Evolutionary conservation across 2,888 invertebrate genomes (phyloP), one percentile per base, ranked within the genome.

Genomic region (Julus scandinavius): DNA sequence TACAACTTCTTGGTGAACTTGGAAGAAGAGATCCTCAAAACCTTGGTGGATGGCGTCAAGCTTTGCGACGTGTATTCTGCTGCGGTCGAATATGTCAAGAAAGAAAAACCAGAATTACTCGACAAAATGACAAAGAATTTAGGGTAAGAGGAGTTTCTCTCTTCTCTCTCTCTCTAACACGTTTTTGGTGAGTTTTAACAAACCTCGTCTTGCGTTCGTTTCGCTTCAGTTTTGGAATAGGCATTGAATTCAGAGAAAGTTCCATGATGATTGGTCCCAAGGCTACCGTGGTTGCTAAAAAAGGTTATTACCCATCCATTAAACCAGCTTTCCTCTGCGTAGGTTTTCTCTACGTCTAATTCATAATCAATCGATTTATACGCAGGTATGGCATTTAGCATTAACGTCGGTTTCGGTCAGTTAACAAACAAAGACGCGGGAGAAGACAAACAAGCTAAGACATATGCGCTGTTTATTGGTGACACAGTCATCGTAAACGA

Each of bases 401-500:
- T 99, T 11, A 97, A 97, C 91, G 95, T 99, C 90, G 99, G 99
- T 17, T 94, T 99, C 88, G 94, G 96, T 1, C 96, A 96, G 92
- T 94, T 99, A 86, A 93, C 94, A 13, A 99, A 99, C 92, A 94
- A 95, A 90, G 96, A 96, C 40, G 95, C 97, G 0, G 94, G 95
- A 7, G 97, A 97, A 17, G 97, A 97, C 93, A 96, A 96, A 63
- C 91, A 92, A 86, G 91, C 92, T n/a, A 98, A 98, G 94, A 94
- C 93, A 0, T 98, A 98, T 92, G 98, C 99, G 0, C 93, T 99
- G 2, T 99, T 98, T 91, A 94, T 99, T 91, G 99, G 99, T 3
- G 99, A 99, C 92, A 99, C 99, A 20, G 98, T 98, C n/a, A 92
- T 98, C 90, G 97, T 99, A 0, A 97, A 97, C 91, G 98, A 98